Conservation (phyloP, 2,113 vertebrate species). For the Nibea coibor region DNA sequence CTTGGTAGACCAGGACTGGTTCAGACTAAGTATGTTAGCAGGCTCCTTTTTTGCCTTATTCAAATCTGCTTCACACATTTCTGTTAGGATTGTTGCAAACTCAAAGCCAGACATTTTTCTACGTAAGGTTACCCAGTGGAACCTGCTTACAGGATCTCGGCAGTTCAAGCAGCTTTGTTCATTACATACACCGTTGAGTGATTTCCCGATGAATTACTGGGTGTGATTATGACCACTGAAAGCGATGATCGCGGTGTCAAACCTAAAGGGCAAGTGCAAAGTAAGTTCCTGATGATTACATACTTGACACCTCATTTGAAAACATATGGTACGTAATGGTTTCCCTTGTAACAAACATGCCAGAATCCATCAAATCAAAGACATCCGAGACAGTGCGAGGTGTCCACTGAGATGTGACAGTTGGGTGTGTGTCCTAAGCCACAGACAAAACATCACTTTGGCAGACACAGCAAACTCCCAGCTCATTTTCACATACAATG, state of each 20-base stretch:
- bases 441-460: conserved; percentile 76
- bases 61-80: conserved; percentile 16
- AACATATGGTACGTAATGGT: conserved; percentile 62
- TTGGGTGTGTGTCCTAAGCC: conserved; percentile 63
- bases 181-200: conserved; percentile 42
- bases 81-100: conserved; percentile 14
- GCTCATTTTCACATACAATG: conserved; percentile 58
- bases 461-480: conserved; percentile 54
- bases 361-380: conserved; percentile 26
- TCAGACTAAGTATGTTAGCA: conserved; percentile 1
- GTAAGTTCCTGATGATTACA: conserved; percentile 60
- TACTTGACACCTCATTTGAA: conserved; percentile 63
- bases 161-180: conserved; percentile 19
- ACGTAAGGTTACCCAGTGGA: neutral
- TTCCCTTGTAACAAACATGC: conserved; percentile 48
- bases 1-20: neutral
- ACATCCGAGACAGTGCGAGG: conserved; percentile 48
- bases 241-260: conserved; percentile 46
- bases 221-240: conserved; percentile 46
- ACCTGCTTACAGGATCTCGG: neutral
- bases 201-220: conserved; percentile 46
- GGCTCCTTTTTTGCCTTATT: conserved; percentile 14
- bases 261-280: conserved; percentile 52
- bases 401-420: conserved; percentile 66
- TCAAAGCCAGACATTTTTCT: neutral